Evolutionary conservation across 2,888 invertebrate genomes (phyloP).

Genomic region (Drosophila meridionalis): DNA sequence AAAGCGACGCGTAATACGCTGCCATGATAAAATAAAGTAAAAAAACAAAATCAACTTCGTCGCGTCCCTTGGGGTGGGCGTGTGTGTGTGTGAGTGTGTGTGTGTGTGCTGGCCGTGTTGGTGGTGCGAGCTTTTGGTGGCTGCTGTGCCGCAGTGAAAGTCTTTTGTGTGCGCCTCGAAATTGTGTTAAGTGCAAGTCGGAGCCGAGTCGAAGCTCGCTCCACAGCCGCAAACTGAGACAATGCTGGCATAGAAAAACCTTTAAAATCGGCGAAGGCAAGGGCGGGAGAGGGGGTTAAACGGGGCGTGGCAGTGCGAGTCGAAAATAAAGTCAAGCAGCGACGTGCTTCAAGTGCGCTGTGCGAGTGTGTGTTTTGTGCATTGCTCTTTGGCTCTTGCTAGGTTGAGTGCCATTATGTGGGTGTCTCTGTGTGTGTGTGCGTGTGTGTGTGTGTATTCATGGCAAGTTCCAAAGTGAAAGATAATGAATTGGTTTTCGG

Average conservation of each 20-base stretch:
- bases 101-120: slow-evolving; percentile 18
- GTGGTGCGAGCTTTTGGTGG: slow-evolving; percentile 17
- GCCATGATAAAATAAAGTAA: slow-evolving; percentile 16
- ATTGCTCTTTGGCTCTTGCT: slow-evolving; percentile 53
- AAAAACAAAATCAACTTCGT: slow-evolving; percentile 32
- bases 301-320: slow-evolving; percentile 42
- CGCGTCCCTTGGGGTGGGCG: slow-evolving; percentile 19
- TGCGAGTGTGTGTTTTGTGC: slow-evolving; percentile 34
- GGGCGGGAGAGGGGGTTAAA: background rate
- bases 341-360: slow-evolving; percentile 75
- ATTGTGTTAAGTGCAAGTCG: slow-evolving; percentile 81
- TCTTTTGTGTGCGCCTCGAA: slow-evolving; percentile 75
- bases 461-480: slow-evolving; percentile 63
- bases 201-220: slow-evolving; percentile 52
- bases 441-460: slow-evolving; percentile 24
- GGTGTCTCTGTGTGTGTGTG: slow-evolving; percentile 23
- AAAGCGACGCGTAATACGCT: slow-evolving; percentile 63
- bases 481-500: slow-evolving; percentile 77
- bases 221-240: slow-evolving; percentile 52
- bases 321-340: slow-evolving; percentile 78
- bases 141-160: slow-evolving; percentile 71
- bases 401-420: slow-evolving; percentile 23
- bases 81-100: slow-evolving; percentile 12
- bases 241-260: slow-evolving; percentile 71
- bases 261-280: slow-evolving; percentile 49